phyloP scores from a whole-genome alignment of 35 echinoderm and acorn worm genomes.

The Holothuria glaberrima region DNA sequence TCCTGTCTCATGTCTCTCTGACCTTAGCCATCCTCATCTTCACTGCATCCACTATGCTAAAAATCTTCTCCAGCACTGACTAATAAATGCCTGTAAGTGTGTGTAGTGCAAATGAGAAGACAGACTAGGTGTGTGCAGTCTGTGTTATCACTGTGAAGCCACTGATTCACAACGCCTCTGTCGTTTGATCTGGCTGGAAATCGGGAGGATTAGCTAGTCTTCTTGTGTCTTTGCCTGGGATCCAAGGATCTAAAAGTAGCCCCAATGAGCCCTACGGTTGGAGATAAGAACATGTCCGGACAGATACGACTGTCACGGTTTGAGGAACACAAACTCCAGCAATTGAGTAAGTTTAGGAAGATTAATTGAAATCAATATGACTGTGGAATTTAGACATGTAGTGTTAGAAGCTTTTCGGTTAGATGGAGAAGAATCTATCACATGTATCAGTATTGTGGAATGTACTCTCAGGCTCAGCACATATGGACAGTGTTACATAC shows the following conservation, averaged over 20 bases:
- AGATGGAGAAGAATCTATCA: too few relatives aligned
- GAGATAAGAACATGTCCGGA: slow-evolving; percentile 47
- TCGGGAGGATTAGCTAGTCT: too few relatives aligned
- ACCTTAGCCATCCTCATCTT: slow-evolving; percentile 36
- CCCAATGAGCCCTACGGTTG: slow-evolving; percentile 50
- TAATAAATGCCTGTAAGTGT: slow-evolving; percentile 24
- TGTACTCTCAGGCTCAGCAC: too few relatives aligned
- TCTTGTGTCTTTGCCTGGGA: not conserved
- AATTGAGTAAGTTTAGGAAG: slow-evolving; percentile 19
- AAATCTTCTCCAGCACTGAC: slow-evolving; percentile 16
- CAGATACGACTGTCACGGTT: slow-evolving; percentile 55
- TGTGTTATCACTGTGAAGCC: too few relatives aligned
- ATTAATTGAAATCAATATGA: not conserved
- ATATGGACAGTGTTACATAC: too few relatives aligned
- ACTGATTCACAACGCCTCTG: too few relatives aligned
- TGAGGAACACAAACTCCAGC: slow-evolving; percentile 50
- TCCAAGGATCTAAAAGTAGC: slow-evolving; percentile 27
- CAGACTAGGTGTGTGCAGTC: slow-evolving; percentile 44
- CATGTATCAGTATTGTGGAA: too few relatives aligned
- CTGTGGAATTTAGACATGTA: too few relatives aligned
- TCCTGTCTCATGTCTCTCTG: slow-evolving; percentile 35
- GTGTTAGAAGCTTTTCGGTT: too few relatives aligned
- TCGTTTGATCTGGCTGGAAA: too few relatives aligned
- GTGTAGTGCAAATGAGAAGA: not conserved
- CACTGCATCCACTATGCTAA: not conserved